Evolutionary conservation across 2,113 vertebrate species (phyloP).

Genomic region (Gymnogyps californianus): DNA sequence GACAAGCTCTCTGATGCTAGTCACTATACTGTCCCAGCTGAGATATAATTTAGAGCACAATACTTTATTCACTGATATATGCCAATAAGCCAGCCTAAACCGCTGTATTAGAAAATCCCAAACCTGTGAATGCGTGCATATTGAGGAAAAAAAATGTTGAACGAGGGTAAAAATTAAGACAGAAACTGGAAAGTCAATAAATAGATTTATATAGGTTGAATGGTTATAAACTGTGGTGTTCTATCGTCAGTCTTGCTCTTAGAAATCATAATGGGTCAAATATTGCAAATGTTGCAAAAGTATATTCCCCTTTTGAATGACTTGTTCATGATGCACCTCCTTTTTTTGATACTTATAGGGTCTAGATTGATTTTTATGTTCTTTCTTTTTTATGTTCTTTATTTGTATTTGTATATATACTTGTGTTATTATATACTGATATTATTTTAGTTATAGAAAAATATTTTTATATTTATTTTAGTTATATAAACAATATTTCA

Average conservation of each 20-base stretch:
- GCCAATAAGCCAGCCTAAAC: neutral
- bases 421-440: neutral
- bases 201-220: neutral
- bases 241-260: accelerated
- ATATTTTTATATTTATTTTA: neutral
- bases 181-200: neutral
- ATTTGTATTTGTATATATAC: neutral
- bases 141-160: neutral
- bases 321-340: neutral
- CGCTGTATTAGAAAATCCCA: neutral
- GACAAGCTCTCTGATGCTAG: neutral
- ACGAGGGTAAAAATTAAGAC: neutral
- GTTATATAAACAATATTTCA: neutral
- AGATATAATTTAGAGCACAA: neutral
- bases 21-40: neutral
- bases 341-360: neutral
- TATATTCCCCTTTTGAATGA: neutral
- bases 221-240: neutral
- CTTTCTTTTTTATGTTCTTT: neutral
- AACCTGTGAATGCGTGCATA: neutral
- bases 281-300: neutral
- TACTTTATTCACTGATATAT: neutral
- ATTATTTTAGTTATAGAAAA: neutral
- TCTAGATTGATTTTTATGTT: neutral
- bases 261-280: neutral